Evolutionary conservation across 2,797 vertebrate species (phyloP), one percentile per base, ranked within the genome.

Genomic region (Molossus alvarezi): DNA sequence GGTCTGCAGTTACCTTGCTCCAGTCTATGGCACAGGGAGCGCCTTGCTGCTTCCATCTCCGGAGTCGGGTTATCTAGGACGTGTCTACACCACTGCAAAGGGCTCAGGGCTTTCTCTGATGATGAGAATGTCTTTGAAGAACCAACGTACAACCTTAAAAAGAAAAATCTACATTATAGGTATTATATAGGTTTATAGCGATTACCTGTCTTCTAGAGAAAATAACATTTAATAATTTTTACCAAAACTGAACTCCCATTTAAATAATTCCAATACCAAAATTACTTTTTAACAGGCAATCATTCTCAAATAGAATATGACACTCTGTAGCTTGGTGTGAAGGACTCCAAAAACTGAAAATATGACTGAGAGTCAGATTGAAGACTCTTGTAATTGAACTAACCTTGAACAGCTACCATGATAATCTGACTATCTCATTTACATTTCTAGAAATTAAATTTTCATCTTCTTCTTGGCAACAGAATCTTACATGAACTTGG

Each of bases 81-180:
- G 97, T 98, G 99, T 96, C 99, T 99, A 98, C 99, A 99, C 99
- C 99, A 99, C 98, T 99, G 99, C 72, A 99, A 98, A 97, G 99
- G 99, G 97, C 98, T 99, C 98, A 99, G 94, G 95, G 97, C 62
- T 88, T 98, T 98, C 80, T 98, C 98, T 97, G 98, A 98, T 45
- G 98, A 85, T 20, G 97, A 93, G 69, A 98, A 98, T 93, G 97
- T 98, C 97, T 99, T 99, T 97, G 98, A 98, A 97, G 99, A 99
- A 97, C 99, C 99, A 93, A 99, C 97, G 27, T 99, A 99, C 89
- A 99, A 98, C 99, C 99, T 99, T 98, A 83, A 98, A 94, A 97
- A 95, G 91, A 89, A 98, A 98, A 98, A 98, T 9, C 97, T 94
- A 97, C 71, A 97, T 76, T 87, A 92, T 98, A 98, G 86, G 95